Evolutionary conservation across 2,113 vertebrate genomes (phyloP), one percentile per base, ranked within the genome.

Genomic region (Cheilinus undulatus): DNA sequence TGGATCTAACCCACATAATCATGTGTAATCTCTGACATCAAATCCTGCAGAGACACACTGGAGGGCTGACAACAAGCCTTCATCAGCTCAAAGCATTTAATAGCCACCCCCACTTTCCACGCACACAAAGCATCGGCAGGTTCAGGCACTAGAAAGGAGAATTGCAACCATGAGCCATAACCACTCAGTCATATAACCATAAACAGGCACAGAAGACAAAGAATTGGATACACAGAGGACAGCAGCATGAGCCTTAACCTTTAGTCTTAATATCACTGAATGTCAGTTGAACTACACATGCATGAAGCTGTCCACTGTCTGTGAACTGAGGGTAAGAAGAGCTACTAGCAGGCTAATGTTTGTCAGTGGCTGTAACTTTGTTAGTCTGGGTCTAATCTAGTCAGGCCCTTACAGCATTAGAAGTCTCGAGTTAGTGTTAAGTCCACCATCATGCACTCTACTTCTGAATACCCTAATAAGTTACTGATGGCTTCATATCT

Each of bases 1-100:
- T 82, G 49, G 58, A 73, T 88, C 61, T 76, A 92, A 88, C 85
- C 78, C 58, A 85, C 63, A 90, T 86, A 86, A 88, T 90, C 77
- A 89, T 83, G 61, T 84, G 87, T 89, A 90, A 90, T 91, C 89
- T 90, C 88, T 48, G 53, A 80, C 81, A 90, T 86, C 77, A 89
- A 87, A 88, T 88, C 87, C 83, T 82, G 75, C 76, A 71, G 76
- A 50, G 66, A 80, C 77, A 78, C 73, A 77, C 19, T 79, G 72
- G 78, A 78, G 38, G 45, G 40, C 48, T 76, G 72, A 87, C 69
- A 81, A 78, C 74, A 85, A 85, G 74, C 70, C 76, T 61, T 84
- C 71, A 82, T 78, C 67, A 78, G 69, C 80, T 78, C 76, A 69
- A 22, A 40, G 52, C n/a, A 0, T 84, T 82, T 84, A 76, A 88